Evolutionary conservation across 1,140 invertebrate species (phyloP).

Genomic region (Ceratina australensis): DNA sequence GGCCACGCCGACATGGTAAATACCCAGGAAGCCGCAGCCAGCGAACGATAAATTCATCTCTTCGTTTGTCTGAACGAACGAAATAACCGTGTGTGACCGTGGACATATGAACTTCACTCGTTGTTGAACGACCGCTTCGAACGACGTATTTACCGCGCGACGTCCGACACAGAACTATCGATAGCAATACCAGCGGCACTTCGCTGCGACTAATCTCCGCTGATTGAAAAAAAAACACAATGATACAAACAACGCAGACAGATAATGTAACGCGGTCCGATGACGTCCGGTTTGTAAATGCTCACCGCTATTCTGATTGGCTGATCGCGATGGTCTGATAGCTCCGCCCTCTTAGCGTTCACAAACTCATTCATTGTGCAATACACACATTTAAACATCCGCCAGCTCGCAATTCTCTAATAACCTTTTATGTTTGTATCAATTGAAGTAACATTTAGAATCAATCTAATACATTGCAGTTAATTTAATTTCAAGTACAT

Average conservation of each 20-base stretch:
- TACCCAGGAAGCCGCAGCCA: constrained; percentile 98
- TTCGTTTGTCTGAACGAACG: constrained; percentile 1
- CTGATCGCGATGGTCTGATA: constrained; percentile 44
- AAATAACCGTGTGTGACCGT: constrained; percentile 3
- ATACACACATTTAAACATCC: background rate
- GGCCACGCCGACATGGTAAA: constrained; percentile 99
- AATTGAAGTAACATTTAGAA: too few relatives aligned
- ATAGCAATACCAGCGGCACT: constrained; percentile 4
- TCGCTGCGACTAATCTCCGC: constrained; percentile 30
- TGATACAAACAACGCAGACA: constrained; percentile 36
- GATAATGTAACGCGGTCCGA: constrained; percentile 33
- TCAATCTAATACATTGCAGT: too few relatives aligned
- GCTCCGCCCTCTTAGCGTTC: constrained; percentile 48
- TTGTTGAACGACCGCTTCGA: background rate
- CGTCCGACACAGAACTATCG: constrained; percentile 27
- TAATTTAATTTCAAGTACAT: too few relatives aligned
- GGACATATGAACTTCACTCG: constrained; percentile 9
- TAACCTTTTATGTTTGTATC: too few relatives aligned
- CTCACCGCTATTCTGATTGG: constrained; percentile 25
- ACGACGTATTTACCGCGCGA: constrained; percentile 11
- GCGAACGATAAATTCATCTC: constrained; percentile 96
- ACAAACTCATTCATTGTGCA: constrained; percentile 33
- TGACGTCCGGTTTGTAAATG: constrained; percentile 51
- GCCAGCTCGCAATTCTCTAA: too few relatives aligned
- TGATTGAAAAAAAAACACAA: constrained; percentile 43